Percentiles rank a stretch among this genome's conserved stretches.
These are phyloP conservation scores for Leiothrix lutea DNA, from an alignment of 2,113 vertebrate species.

Conservation along the genomic window DNA sequence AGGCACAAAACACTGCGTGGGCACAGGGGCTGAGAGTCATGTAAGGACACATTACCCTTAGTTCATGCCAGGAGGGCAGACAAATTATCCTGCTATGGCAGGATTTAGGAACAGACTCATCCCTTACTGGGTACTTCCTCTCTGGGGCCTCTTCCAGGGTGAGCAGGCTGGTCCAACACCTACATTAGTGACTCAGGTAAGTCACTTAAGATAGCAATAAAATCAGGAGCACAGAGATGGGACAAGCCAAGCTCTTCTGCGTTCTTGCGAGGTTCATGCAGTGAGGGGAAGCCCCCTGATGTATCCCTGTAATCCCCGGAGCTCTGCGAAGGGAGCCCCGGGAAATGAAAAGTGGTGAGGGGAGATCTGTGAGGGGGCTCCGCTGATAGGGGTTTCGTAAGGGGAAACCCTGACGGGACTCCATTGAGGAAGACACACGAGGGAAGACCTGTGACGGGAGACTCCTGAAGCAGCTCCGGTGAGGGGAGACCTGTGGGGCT, in stretches of 20 bases:
- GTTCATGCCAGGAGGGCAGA: background rate
- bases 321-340: background rate
- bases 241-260: background rate
- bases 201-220: background rate
- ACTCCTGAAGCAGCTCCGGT: too few species aligned
- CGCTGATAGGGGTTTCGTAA: background rate
- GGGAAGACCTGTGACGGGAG: background rate
- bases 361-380: background rate
- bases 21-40: background rate
- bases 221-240: background rate
- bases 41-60: fast-evolving
- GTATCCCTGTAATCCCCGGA: background rate
- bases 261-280: fast-evolving
- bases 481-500: background rate
- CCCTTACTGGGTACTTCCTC: background rate
- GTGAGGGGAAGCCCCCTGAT: background rate
- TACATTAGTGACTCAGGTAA: background rate
- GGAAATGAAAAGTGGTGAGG: background rate
- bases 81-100: background rate
- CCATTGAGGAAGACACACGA: background rate
- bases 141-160: background rate
- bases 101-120: background rate
- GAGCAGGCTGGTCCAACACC: background rate
- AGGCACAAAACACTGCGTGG: background rate
- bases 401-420: background rate